Base-by-base conservation (phyloP, 1,140 invertebrate species). In the Anagrus nilaparvatae region DNA sequence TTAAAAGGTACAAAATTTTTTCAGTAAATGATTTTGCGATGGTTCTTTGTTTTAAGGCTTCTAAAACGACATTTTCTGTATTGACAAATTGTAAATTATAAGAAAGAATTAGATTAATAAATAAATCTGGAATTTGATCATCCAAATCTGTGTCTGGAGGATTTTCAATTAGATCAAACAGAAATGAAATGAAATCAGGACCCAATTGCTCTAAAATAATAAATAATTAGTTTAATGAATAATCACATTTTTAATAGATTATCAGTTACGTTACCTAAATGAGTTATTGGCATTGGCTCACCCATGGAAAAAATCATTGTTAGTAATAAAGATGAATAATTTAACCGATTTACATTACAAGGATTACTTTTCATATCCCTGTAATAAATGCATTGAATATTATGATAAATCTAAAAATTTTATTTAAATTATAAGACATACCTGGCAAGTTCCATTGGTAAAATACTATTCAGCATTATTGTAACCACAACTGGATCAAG, bases 261-360 rank as follows among this genome's bases (percentile, higher is more conserved):
- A 42, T 3, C 32, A 34, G n/a, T 21, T 44, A 44, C 32, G 40
- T 40, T 49, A 55, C 51, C 46, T 46, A 84, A 78, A 71, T 87
- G 84, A 10, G 80, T 83, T 18, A 87, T 72, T 14, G 86, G 84
- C 74, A 89, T 79, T n/a, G 74, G 74, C 64, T 93, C 87, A 6
- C 84, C 88, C 72, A 87, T 86, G 33, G 84, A 88, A 55, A 92
- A 81, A 36, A 93, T 77, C 73, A 89, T 84, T 20, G 84, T 84
- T 14, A 95, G 64, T 42, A 93, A 69, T 29, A 84, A 69, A 1
- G 84, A 78, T 16, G 86, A 84, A 60, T 84, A 79, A 44, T 77
- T 78, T 32, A 87, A 68, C 49, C 81, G 79, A 49, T 75, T 71
- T 33, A 78, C 73, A 49, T 82, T 80, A 51, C 76, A 71, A 19